phyloP scores from a whole-genome alignment of 2,888 invertebrate genomes.

The Zele albiditarsus region DNA sequence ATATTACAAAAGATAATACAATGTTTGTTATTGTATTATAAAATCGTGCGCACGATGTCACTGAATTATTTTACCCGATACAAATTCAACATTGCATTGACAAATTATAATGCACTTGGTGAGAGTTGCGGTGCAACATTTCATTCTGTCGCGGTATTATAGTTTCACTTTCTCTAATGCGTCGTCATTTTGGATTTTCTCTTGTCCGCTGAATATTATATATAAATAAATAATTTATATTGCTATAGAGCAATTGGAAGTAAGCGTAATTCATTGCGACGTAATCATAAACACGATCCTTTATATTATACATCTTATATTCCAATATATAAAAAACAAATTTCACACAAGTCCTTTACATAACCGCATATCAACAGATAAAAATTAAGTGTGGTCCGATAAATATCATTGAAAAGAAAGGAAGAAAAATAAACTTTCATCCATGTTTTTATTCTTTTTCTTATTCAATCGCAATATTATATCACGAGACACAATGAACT shows the following conservation, averaged over 20 bases:
- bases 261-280: not conserved
- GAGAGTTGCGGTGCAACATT: conserved; percentile 20
- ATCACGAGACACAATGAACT: not conserved
- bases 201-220: conserved; percentile 30
- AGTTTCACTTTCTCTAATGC: conserved; percentile 62
- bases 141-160: conserved; percentile 56
- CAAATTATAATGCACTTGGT: not conserved
- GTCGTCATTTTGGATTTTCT: conserved; percentile 39
- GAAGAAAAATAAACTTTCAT: not conserved
- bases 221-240: not conserved
- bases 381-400: not conserved
- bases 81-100: not conserved
- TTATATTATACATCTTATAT: too few species aligned
- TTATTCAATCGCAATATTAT: not conserved
- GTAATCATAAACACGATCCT: not conserved
- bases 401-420: not conserved
- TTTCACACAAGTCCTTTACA: not conserved
- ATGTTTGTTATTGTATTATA: not conserved
- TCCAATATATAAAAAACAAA: not conserved
- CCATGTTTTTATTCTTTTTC: not conserved
- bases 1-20: not conserved
- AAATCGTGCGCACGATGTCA: not conserved
- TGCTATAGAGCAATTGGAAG: not conserved
- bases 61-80: not conserved
- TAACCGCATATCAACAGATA: not conserved